Evolutionary conservation across 2,113 vertebrate species (phyloP), one percentile per base, ranked within the genome.

Genomic region (Cichladusa arquata): DNA sequence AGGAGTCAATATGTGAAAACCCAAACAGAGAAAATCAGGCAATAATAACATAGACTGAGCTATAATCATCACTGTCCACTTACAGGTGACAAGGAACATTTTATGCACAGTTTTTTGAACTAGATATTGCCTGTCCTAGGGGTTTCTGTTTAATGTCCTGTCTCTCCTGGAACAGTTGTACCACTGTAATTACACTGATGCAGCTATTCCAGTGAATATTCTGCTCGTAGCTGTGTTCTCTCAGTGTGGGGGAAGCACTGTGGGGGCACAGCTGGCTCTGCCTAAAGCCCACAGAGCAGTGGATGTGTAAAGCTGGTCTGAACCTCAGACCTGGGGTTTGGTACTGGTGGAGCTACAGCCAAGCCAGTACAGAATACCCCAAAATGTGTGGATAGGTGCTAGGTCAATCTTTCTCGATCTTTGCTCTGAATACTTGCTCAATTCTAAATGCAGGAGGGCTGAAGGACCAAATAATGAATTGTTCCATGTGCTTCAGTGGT

Each of bases 31-130:
- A 90, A 84, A 95, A 91, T 92, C 89, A 95, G 95, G 91, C 95
- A 96, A 94, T 96, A 95, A 95, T 94, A 96, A 95, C 94, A 96
- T 95, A 95, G 81, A 95, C 94, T 95, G 90, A 96, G 90, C 94
- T 95, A 86, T 96, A 72, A 94, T 96, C 94, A 94, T 96, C 88
- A 96, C 93, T 97, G 95, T 96, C 96, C 94, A 97, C 96, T 97
- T 97, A 96, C 94, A 97, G 93, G 92, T 95, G 87, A 84, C 69
- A 83, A 77, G 79, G 42, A 77, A 40, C 40, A 20, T 86, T 93
- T 84, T 67, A 19, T 48, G 42, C 0, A 0, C 33, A 86, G 62
- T 4, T 64, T 92, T 90, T 81, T 90, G 25, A 86, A 33, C 44
- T 47, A 88, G 88, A n/a, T 33, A 34, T 31, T 81, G 56, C 44